Evolutionary conservation across 1,140 invertebrate genomes (phyloP), one percentile per base, ranked within the genome.

Genomic region (Tetraneura akinire): DNA sequence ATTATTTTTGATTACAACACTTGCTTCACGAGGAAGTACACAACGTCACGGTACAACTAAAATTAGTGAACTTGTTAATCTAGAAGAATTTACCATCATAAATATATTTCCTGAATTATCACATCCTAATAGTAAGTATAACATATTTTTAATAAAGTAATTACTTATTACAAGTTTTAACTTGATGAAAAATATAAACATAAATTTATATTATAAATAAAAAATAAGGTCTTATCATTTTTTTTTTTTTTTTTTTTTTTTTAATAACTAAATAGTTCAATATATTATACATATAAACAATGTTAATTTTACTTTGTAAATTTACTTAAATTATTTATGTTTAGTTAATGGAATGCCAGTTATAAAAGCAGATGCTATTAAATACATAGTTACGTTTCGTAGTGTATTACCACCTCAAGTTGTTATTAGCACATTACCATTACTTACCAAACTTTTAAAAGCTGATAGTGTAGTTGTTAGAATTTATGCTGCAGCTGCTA

Each of bases 351-450:
- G 92, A 71, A 87, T 92, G 80, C 95, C 96, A 3, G 95, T 99
- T 18, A 86, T 99, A n/a, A 97, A 97, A 87, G 96, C 97, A 0
- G 96, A 98, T 87, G 92, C 94, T 11, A 93, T 99, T 26, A 98
- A 98, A 85, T 99, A 96, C 85, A 86, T 98, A 13, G 96, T 99
- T 91, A 96, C 93, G 16, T 99, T 99, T 85, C 89, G 97, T 80
- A 94, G 93, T 83, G 89, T 98, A 81, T 87, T 99, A 70, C 93
- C 96, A 0, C 89, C 88, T 49, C 92, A 96, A 82, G 87, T 93
- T 37, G 86, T 97, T 4, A 84, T 95, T 55, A 88, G 89, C 8
- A 89, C 90, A 68, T 84, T 98, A 53, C 94, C 96, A 0, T 87
- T 92, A 81, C 85, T 98, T 80, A 87, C 90, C n/a, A 87, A 88